Percentiles rank a stretch among this genome's conserved stretches.
These are phyloP conservation scores for Ispidina picta DNA, from an alignment of 2,797 vertebrate genomes.

Conservation along the genomic window DNA sequence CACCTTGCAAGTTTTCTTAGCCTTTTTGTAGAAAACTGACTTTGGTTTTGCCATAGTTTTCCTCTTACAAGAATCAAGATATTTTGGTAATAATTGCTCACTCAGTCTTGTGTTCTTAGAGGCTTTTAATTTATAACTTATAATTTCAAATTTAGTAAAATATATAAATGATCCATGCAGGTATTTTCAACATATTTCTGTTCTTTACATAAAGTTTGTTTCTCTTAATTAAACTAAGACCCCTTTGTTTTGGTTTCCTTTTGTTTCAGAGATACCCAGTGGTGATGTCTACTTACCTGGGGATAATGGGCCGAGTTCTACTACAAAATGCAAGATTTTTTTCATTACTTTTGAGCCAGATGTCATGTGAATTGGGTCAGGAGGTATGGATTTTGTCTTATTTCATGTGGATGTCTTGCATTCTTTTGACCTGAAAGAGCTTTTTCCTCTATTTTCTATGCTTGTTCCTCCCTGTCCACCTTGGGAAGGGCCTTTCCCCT, in stretches of 20 bases:
- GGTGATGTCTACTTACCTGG: conserved; percentile 95
- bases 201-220: background rate
- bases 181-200: background rate
- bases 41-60: background rate
- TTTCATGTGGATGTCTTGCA: background rate
- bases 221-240: background rate
- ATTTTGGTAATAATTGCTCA: background rate
- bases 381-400: conserved; percentile 81
- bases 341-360: conserved; percentile 90
- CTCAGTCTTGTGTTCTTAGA: background rate
- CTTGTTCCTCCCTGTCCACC: background rate
- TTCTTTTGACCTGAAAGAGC: background rate
- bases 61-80: background rate
- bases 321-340: conserved; percentile 94
- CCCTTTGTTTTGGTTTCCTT: background rate
- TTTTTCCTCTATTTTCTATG: background rate
- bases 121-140: background rate
- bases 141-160: background rate
- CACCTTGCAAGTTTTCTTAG: background rate
- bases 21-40: background rate
- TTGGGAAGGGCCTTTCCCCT: background rate
- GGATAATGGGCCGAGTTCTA: conserved; percentile 90
- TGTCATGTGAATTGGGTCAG: conserved; percentile 89
- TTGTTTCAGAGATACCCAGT: conserved; percentile 89
- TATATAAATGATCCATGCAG: background rate